Base-by-base conservation (phyloP, 2,113 vertebrate genomes). In the Aptenodytes forsteri region DNA sequence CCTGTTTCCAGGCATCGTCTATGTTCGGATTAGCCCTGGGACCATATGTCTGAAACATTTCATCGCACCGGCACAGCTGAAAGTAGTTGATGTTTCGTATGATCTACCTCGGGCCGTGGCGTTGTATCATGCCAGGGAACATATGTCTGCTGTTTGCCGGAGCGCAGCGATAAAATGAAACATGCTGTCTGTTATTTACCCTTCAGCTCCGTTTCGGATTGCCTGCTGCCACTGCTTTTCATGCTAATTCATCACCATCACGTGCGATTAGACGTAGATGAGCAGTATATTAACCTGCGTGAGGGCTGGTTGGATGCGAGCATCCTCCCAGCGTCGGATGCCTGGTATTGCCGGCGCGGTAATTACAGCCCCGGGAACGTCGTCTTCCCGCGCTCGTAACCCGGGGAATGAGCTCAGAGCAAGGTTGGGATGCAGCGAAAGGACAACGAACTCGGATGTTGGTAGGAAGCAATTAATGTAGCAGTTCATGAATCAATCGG, bases 31-130 rank as follows among this genome's bases (percentile, higher is more conserved):
- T 85, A 96, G 96, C 92, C 93, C 94, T 52, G 89, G 87, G 96
- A 93, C 79, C 52, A 12, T 40, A 77, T 77, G 96, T 97, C 95
- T 96, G 95, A 83, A 92, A 70, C 93, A 93, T 98, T 98, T 98
- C 97, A 98, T 94, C 94, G 0, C 95, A 42, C 56, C 15, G 1
- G 50, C 97, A 92, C 98, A 98, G 97, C 97, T 98, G 98, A 98
- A 97, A 97, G 95, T 47, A 91, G 81, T 98, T 75, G 90, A 17
- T 50, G 40, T 15, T 97, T 64, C 3, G 5, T 72, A 34, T 30
- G 90, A 85, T 80, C 61, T 27, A 75, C 9, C 40, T 71, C 26
- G 2, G 85, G 92, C 97, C 20, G 36, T 38, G n/a, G 84, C 55
- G 80, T 20, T 61, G 52, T 27, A 84, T 83, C 66, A 50, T 58